A percentile compares a stretch with the other conserved stretches of the same genome.
Conservation (phyloP, 1,140 invertebrate genomes). For the Brachionus rubens region DNA sequence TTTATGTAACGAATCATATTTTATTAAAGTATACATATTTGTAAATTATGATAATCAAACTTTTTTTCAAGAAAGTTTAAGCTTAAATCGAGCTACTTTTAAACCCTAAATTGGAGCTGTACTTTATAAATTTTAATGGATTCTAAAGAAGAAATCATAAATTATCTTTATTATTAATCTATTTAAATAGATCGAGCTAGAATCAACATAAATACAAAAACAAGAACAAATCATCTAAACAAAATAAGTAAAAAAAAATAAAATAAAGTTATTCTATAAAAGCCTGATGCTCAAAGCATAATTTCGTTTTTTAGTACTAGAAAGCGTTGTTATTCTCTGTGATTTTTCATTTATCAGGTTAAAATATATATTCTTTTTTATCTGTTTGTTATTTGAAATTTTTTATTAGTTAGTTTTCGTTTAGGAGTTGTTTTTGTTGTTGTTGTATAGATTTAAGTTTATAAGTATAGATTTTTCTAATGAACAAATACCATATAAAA, state of each 20-base stretch:
- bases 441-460: background rate
- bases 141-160: background rate
- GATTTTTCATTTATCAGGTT: slow-evolving; percentile 19
- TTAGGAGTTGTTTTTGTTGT: background rate
- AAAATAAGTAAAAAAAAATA: slow-evolving; percentile 4
- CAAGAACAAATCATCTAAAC: no score
- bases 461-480: background rate
- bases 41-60: no score
- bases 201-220: slow-evolving; percentile 14
- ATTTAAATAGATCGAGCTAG: background rate
- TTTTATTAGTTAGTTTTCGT: background rate
- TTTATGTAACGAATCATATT: no score
- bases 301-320: background rate
- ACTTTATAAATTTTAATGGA: background rate
- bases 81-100: slow-evolving; percentile 11
- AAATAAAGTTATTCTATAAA: slow-evolving; percentile 11
- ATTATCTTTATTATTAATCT: slow-evolving; percentile 13
- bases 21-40: no score
- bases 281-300: background rate
- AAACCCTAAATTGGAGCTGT: background rate
- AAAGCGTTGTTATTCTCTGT: slow-evolving; percentile 2
- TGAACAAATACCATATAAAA: slow-evolving; percentile 25
- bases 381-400: slow-evolving; percentile 31
- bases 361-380: background rate
- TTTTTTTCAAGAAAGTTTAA: no score